These are phyloP conservation scores for Megaceryle torquata DNA, from an alignment of 2,113 vertebrate genomes.

Conservation along the genomic window DNA sequence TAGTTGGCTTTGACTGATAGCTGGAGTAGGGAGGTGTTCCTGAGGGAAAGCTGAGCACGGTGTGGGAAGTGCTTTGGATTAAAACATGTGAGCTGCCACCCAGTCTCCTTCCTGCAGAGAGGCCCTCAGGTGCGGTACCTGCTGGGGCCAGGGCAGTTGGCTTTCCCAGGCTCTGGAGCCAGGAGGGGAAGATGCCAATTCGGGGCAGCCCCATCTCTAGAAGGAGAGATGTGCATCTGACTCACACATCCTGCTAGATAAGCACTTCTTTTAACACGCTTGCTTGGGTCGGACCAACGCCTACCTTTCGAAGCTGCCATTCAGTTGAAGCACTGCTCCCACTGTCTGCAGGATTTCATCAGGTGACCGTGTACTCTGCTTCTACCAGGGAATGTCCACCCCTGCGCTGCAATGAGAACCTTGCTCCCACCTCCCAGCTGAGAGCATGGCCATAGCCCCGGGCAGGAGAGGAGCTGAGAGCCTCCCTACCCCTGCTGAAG, in stretches of 20 bases:
- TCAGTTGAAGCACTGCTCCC: accelerated
- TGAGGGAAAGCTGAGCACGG: not conserved
- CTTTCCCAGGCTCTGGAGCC: not conserved
- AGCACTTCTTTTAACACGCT: not conserved
- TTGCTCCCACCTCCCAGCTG: not conserved
- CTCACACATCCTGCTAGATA: not conserved
- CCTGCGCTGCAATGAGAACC: accelerated
- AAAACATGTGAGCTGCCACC: not conserved
- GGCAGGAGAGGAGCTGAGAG: not conserved
- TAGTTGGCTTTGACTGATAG: not conserved
- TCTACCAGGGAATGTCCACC: accelerated
- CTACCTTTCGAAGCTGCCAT: not conserved
- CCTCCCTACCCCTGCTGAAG: accelerated
- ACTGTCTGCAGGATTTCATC: not conserved
- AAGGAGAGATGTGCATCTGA: not conserved
- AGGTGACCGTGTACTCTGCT: accelerated
- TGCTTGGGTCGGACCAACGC: not conserved
- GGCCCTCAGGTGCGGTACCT: not conserved
- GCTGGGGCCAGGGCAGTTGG: not conserved
- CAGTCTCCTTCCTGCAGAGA: not conserved
- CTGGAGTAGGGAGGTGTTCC: not conserved
- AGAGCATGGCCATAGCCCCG: not conserved
- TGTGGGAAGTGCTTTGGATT: not conserved
- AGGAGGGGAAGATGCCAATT: not conserved
- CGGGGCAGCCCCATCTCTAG: accelerated